Base-by-base conservation (phyloP, 2,888 invertebrate species). In the Acanthococcus lagerstroemiae region DNA sequence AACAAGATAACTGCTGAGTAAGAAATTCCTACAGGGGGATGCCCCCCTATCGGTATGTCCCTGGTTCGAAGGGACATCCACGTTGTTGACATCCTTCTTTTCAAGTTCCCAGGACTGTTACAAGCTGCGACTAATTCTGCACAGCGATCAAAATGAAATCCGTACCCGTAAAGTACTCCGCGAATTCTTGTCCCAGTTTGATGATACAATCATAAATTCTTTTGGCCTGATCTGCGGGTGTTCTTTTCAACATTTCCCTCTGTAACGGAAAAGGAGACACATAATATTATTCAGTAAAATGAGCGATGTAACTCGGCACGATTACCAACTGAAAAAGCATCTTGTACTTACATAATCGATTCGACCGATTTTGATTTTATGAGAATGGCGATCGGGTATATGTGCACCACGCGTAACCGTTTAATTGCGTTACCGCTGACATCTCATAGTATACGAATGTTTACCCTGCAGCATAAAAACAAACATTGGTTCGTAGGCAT, bases 361-460 rank as follows among this genome's bases (percentile, higher is more conserved):
- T 96, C 94, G 72, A 91, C 87, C 72, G 93, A 94, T 82, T 92
- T 94, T 74, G 97, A 97, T 81, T 96, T 96, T 76, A 99, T 92
- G 81, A 99, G 96, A 78, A 99, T 87, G 75, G 99, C 96, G 77
- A 99, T 88, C 67, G 99, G 97, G 79, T 91, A 95, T 68, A 99
- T 85, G 79, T 93, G 93, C 74, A 97, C 97, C 73, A 94, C 93
- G 81, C 96, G 96, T 76, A 99, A 84, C 79, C 99, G 85, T 80
- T 96, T 95, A 75, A 99, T 99, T 73, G 99, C 99, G 81, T 99
- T 97, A 69, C 96, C 99, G 80, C 96, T 97, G 55, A 99, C 99
- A 80, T 99, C 99, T n/a, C n/a, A n/a, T 77, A 99, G 83, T 80
- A 99, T 97, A 82, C 99, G n/a, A 99, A 80, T 99, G 99, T 80